Evolutionary conservation across 2,113 vertebrate species (phyloP).

Genomic region (Callithrix jacchus): DNA sequence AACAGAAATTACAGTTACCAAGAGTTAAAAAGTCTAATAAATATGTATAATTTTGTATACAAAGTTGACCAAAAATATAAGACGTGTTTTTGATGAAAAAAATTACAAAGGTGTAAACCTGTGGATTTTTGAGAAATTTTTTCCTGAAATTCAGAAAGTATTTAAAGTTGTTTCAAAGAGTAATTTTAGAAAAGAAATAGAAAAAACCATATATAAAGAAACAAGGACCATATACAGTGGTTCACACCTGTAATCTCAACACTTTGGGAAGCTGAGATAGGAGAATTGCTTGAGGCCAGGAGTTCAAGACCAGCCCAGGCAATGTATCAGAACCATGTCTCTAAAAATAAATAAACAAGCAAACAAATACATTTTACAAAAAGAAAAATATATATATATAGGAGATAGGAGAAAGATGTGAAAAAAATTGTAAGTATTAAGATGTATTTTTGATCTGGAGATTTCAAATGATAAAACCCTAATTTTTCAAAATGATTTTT

Average conservation of each 20-base stretch:
- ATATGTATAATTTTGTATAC: background rate
- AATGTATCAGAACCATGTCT: too few relatives aligned
- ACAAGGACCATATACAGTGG: background rate
- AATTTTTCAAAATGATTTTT: too few relatives aligned
- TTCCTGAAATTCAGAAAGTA: background rate
- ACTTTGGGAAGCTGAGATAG: too few relatives aligned
- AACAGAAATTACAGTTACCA: background rate
- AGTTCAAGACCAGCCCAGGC: too few relatives aligned
- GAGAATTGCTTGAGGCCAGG: too few relatives aligned
- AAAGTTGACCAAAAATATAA: background rate
- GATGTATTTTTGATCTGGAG: background rate
- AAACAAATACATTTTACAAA: too few relatives aligned
- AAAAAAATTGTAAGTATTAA: background rate
- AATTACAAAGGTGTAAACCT: background rate
- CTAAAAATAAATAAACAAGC: too few relatives aligned
- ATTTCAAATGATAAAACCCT: background rate
- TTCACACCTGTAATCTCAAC: too few relatives aligned
- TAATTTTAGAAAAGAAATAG: background rate
- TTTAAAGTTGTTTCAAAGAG: background rate
- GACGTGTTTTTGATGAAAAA: background rate
- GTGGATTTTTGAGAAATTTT: background rate
- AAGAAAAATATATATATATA: background rate
- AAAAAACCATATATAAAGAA: background rate
- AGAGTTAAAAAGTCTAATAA: background rate
- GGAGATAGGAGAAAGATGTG: background rate